Conservation (phyloP, 1,140 invertebrate genomes). For the Cepaea nemoralis region DNA sequence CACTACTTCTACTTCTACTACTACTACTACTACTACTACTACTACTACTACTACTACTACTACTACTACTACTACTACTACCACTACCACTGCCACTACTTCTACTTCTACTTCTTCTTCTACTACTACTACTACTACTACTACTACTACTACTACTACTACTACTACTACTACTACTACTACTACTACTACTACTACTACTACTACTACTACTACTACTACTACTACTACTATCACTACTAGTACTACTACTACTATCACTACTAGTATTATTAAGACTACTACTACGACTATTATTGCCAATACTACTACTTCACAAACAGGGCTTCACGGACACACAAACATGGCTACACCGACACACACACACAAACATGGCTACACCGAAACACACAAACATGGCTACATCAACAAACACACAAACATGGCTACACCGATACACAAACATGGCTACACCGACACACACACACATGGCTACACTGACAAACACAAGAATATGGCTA, state of each 20-base stretch:
- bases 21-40: too few relatives aligned
- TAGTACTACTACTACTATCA: not conserved
- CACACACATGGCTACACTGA: too few relatives aligned
- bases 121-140: not conserved
- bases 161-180: slow-evolving; percentile 6
- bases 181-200: not conserved
- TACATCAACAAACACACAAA: too few relatives aligned
- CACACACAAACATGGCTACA: too few relatives aligned
- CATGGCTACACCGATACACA: too few relatives aligned
- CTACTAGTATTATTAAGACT: not conserved
- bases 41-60: too few relatives aligned
- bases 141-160: slow-evolving; percentile 3
- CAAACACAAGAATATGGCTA: too few relatives aligned
- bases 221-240: slow-evolving; percentile 2
- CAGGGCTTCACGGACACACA: too few relatives aligned
- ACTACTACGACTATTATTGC: not conserved
- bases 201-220: not conserved
- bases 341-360: too few relatives aligned
- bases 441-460: too few relatives aligned
- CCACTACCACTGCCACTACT: not conserved
- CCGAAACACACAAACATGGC: too few relatives aligned
- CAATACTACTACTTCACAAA: not conserved
- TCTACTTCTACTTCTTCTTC: not conserved
- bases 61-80: not conserved
- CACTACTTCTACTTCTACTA: too few relatives aligned